Evolutionary conservation across 1,140 invertebrate species (phyloP).

Genomic region (Tigriopus japonicus): DNA sequence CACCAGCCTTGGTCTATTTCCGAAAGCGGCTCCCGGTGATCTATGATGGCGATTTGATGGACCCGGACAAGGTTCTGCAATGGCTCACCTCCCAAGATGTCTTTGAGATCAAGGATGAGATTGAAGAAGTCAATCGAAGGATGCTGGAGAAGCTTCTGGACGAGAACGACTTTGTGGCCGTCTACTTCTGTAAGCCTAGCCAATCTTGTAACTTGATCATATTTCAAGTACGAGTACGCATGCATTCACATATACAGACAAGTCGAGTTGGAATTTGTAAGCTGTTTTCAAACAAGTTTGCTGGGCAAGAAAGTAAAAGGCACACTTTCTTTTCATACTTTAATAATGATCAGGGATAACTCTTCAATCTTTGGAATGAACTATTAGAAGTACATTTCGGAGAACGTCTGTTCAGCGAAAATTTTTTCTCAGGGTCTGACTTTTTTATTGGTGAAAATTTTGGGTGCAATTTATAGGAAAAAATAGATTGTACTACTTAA

Average conservation of each 20-base stretch:
- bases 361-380: too few relatives aligned
- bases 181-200: slow-evolving; percentile 69
- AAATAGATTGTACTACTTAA: too few relatives aligned
- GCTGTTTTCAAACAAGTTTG: not conserved
- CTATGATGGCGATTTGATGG: slow-evolving; percentile 46
- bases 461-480: too few relatives aligned
- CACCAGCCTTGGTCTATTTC: slow-evolving; percentile 73
- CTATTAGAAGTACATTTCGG: too few relatives aligned
- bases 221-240: not conserved
- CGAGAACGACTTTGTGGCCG: slow-evolving; percentile 83
- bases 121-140: slow-evolving; percentile 83
- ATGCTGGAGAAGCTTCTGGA: slow-evolving; percentile 84
- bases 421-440: too few relatives aligned
- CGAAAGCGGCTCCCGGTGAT: slow-evolving; percentile 57
- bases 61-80: slow-evolving; percentile 60
- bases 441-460: too few relatives aligned
- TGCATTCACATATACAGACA: not conserved
- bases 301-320: not conserved
- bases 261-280: not conserved
- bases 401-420: too few relatives aligned
- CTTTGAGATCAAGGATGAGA: slow-evolving; percentile 88
- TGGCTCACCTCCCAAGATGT: slow-evolving; percentile 87
- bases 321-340: too few relatives aligned
- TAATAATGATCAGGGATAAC: too few relatives aligned
- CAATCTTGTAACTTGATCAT: not conserved